Evolutionary conservation across 2,888 invertebrate genomes (phyloP), one percentile per base, ranked within the genome.

Genomic region (Sisyra nigra): DNA sequence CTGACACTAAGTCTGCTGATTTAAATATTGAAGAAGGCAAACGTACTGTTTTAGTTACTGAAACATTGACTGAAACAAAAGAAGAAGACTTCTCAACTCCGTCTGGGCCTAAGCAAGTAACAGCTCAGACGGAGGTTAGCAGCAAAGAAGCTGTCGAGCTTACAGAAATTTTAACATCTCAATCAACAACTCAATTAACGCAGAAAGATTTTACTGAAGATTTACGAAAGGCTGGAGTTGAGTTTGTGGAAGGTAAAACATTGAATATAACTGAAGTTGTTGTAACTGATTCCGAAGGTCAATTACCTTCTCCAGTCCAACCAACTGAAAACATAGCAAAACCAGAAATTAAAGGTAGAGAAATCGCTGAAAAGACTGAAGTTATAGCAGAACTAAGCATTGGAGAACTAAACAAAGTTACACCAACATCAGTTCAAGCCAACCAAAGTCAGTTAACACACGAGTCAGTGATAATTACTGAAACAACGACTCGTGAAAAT

Each of bases 311-410:
- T 1, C 50, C 39, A 45, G 44, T 39, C 29, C 31, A 45, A 41
- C 14, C 44, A 2, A 32, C 43, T 8, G 43, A 41, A 41, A 46
- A 24, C n/a, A 31, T 13, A 35, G 29, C 46, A 14, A 46, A 46
- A 13, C 17, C 44, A 9, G 41, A 40, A 10, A 41, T 46, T 30
- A 46, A 40, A 18, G 34, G 46, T 13, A 44, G 60, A 50, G 62
- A 63, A 50, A 55, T 60, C 39, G 61, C 64, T 6, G 57, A 65
- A 52, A 59, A 60, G 37, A 52, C 56, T 15, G 60, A 65, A 52
- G 53, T 66, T 2, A 52, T 58, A 19, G 50, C 58, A 18, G 51
- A 53, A 24, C 41, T 48, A 34, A 46, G 46, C 24, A 42, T 51
- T 9, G 51, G 50, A 13, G 49, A 54, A 47, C 31, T 51, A 18